Evolutionary conservation across 1,140 invertebrate genomes (phyloP).

Genomic region (Trachymyrmex septentrionalis): DNA sequence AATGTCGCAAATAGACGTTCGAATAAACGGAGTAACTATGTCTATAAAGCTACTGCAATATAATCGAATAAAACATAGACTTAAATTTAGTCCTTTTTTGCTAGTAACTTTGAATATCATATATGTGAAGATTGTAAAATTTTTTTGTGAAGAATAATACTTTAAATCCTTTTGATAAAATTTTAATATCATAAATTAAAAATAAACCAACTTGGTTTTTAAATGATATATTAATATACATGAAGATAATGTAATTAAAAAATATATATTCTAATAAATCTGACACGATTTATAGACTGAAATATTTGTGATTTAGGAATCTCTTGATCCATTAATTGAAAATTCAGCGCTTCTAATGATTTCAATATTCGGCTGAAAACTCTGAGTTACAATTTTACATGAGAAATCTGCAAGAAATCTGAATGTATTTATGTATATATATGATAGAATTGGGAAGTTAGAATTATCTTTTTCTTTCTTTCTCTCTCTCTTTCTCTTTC

Average conservation of each 20-base stretch:
- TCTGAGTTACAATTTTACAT: neutral
- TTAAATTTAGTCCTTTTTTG: too few relatives aligned
- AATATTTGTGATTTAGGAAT: neutral
- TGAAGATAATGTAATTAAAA: neutral
- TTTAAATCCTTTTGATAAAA: neutral
- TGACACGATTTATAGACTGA: neutral
- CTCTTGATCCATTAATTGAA: neutral
- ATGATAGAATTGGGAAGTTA: neutral
- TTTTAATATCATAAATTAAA: slow-evolving; percentile 21
- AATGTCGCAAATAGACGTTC: neutral
- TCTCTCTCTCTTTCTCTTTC: neutral
- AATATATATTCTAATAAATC: neutral
- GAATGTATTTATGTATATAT: neutral
- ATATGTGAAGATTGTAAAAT: neutral
- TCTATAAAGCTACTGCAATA: too few relatives aligned
- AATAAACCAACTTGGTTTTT: neutral
- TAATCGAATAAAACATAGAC: too few relatives aligned
- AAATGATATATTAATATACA: neutral
- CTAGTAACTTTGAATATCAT: neutral
- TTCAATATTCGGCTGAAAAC: neutral
- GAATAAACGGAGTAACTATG: neutral
- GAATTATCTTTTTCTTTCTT: neutral
- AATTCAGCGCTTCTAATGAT: neutral
- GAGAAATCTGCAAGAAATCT: neutral
- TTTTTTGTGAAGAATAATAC: neutral